Base-by-base conservation (phyloP, 2,797 vertebrate genomes). In the Anabas testudineus region DNA sequence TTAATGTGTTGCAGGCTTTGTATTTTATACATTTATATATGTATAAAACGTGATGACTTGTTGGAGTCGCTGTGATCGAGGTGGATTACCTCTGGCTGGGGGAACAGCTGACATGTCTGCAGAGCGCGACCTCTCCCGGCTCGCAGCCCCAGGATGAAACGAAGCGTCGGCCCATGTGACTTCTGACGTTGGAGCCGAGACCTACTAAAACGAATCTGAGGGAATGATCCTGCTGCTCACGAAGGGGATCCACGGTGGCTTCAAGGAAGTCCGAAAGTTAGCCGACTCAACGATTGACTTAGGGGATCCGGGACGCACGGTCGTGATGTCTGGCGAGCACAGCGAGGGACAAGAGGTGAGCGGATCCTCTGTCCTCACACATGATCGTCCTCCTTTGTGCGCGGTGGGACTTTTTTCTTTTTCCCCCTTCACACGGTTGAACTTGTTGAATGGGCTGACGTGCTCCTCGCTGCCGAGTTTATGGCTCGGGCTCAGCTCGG, bases 121-220 rank as follows among this genome's bases (percentile, higher is more conserved):
- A n/a, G 21, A 46, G 48, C 51, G 0, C 63, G 46, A 54, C 72
- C 64, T 68, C 68, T 45, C 30, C 57, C 39, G 62, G 39, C 66
- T 26, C 7, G 36, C 37, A 51, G 41, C 64, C 64, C 12, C 9
- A 43, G 47, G 10, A 4, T 21, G 56, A 65, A 42, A 46, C 7
- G 69, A 37, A 57, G 55, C 65, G 21, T 37, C 30, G 55, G 56
- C 36, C 88, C 93, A 93, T 71, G 93, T 94, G 93, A 94, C 86
- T 7, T 43, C 42, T 92, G 93, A 93, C 93, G 93, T 91, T 22
- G n/a, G 10, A 57, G 49, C 34, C 36, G 62, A 69, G 49, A 83
- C 65, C 49, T 72, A 36, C 87, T 89, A 89, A 87, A 91, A 79
- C 64, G 81, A 85, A 84, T 85, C 41, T 58, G 83, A 87, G 85